Percentiles rank a stretch among this genome's conserved stretches.
Evolutionary conservation across 2,888 invertebrate species (phyloP).

Genomic region (Coenonympha glycerion): DNA sequence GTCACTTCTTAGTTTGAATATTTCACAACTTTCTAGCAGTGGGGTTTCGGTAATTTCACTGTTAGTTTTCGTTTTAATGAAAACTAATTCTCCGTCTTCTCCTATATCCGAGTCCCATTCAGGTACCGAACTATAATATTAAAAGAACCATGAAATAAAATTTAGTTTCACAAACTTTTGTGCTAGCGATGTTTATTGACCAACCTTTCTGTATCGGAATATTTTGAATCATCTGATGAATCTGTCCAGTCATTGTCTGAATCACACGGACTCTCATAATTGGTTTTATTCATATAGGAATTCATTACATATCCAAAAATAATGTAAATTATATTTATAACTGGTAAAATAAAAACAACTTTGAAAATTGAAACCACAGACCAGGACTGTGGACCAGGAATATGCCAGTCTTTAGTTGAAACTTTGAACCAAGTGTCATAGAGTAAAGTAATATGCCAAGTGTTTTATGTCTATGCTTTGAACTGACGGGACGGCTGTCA

Average conservation of each 20-base stretch:
- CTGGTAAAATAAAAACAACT: no score
- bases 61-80: constrained; percentile 72
- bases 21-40: constrained; percentile 59
- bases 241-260: constrained; percentile 68
- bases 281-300: constrained; percentile 38
- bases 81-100: constrained; percentile 80
- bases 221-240: constrained; percentile 70
- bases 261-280: constrained; percentile 59
- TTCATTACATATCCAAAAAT: constrained; percentile 25
- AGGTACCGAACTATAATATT: constrained; percentile 75
- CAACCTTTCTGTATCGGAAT: constrained; percentile 79
- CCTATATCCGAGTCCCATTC: constrained; percentile 81
- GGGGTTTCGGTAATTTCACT: constrained; percentile 39
- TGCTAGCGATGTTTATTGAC: no score
- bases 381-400: no score
- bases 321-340: no score
- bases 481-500: no score
- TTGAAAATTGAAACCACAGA: no score
- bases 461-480: no score
- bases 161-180: no score
- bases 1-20: constrained; percentile 62
- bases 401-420: no score
- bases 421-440: no score
- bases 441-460: no score
- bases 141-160: no score